phyloP scores from a whole-genome alignment of 2,113 vertebrate genomes.

The Rhegmatorhina hoffmannsi region DNA sequence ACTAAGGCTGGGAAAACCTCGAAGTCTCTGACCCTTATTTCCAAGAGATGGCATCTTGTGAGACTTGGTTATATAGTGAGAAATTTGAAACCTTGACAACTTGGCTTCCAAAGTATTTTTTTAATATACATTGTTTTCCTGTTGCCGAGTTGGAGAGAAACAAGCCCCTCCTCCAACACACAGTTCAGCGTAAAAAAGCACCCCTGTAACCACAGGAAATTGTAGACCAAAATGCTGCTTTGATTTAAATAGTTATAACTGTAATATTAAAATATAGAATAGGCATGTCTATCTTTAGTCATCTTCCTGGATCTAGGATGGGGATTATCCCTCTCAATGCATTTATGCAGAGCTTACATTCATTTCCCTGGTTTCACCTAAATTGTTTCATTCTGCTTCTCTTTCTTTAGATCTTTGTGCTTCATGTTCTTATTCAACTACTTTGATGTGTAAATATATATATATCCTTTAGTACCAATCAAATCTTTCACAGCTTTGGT shows the following conservation, averaged over 20 bases:
- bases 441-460: background rate
- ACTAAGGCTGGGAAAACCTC: slow-evolving; percentile 59
- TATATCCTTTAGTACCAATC: background rate
- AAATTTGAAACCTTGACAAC: slow-evolving; percentile 31
- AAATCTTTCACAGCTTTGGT: background rate
- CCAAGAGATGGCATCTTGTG: background rate
- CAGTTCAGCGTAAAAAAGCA: background rate
- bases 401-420: background rate
- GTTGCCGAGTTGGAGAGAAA: background rate
- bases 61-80: background rate
- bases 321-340: background rate
- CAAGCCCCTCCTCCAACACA: background rate
- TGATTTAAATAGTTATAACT: background rate
- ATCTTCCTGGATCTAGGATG: background rate
- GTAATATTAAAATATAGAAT: background rate
- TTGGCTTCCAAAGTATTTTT: slow-evolving; percentile 7
- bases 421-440: background rate
- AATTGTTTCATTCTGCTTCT: background rate
- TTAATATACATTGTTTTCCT: background rate
- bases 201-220: background rate
- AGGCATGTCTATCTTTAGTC: background rate
- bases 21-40: slow-evolving; percentile 47
- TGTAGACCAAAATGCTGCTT: background rate
- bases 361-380: background rate
- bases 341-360: background rate